Evolutionary conservation across 2,113 vertebrate genomes (phyloP).

Genomic region (Aegithalos caudatus): DNA sequence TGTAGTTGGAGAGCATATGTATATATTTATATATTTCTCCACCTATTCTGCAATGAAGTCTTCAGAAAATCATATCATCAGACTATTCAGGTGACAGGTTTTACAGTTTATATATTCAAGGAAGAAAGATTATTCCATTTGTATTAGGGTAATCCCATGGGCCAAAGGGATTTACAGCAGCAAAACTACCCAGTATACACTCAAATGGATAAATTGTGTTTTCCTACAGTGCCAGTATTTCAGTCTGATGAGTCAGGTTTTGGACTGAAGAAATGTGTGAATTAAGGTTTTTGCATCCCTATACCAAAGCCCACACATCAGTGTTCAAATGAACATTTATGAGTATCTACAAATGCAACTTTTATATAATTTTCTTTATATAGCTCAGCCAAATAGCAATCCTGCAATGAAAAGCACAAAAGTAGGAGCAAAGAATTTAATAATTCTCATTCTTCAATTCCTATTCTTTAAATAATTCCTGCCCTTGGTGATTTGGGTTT

Average conservation of each 20-base stretch:
- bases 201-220: neutral
- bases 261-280: neutral
- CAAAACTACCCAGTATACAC: neutral
- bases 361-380: neutral
- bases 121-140: neutral
- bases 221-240: neutral
- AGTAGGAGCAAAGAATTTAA: neutral
- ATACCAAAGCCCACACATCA: neutral
- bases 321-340: neutral
- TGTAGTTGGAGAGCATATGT: neutral
- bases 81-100: neutral
- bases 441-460: neutral
- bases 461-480: too few species aligned
- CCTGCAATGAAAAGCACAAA: neutral
- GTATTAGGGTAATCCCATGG: neutral
- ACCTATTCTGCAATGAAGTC: neutral
- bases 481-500: rapidly evolving
- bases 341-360: neutral
- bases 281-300: neutral
- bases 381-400: neutral
- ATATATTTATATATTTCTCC: neutral
- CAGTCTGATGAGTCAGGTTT: neutral
- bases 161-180: neutral
- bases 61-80: neutral
- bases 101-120: neutral